Conservation (phyloP, 2,888 invertebrate genomes). For the Nomada ruficornis region DNA sequence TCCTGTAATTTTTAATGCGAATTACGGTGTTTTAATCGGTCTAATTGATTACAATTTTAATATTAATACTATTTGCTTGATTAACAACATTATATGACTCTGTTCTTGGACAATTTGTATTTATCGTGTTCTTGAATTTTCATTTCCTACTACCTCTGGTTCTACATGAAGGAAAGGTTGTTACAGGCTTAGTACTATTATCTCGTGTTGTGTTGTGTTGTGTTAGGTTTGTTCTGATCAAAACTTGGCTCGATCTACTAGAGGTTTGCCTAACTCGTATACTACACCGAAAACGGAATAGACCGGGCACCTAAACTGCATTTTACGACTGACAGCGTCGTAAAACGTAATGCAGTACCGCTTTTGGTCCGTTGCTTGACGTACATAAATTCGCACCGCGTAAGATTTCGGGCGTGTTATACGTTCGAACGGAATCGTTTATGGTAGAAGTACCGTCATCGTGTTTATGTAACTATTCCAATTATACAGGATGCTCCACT, state of each 20-base stretch:
- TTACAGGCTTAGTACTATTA: slow-evolving; percentile 20
- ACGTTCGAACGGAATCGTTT: slow-evolving; percentile 34
- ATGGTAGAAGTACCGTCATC: slow-evolving; percentile 7
- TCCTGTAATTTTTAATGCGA: too few species aligned
- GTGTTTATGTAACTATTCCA: slow-evolving; percentile 28
- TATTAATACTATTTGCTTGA: too few species aligned
- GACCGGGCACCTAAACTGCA: slow-evolving; percentile 63
- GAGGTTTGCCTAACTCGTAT: slow-evolving; percentile 43
- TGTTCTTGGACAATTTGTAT: too few species aligned
- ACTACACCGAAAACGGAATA: slow-evolving; percentile 58
- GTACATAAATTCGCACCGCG: slow-evolving; percentile 62
- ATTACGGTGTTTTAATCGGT: too few species aligned
- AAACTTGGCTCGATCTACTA: slow-evolving; percentile 48
- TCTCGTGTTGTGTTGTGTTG: too few species aligned
- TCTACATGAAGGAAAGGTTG: background rate
- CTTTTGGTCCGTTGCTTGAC: slow-evolving; percentile 54
- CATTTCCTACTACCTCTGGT: background rate
- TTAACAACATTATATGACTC: too few species aligned
- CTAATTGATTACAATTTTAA: too few species aligned
- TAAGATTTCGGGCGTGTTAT: slow-evolving; percentile 57
- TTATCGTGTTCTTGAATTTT: slow-evolving; percentile 9
- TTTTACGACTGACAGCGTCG: slow-evolving; percentile 66
- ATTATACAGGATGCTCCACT: too few species aligned
- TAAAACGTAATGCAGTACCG: slow-evolving; percentile 71
- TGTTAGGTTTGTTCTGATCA: slow-evolving; percentile 47